Evolutionary conservation across 2,797 vertebrate species (phyloP), one percentile per base, ranked within the genome.

Genomic region (Aphelocoma californica): DNA sequence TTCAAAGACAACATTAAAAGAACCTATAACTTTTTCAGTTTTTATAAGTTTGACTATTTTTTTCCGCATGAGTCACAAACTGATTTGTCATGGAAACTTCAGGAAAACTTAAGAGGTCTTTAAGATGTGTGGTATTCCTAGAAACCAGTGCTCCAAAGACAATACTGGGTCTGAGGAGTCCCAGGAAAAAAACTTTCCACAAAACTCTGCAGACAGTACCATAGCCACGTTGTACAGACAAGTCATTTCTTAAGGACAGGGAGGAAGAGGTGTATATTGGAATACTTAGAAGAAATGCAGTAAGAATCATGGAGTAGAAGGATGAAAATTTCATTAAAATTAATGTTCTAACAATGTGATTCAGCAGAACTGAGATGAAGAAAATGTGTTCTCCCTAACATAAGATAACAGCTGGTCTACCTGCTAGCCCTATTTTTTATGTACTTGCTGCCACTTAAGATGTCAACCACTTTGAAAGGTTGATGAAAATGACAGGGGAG

Each of bases 1-100:
- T 86, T 45, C 40, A 75, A 86, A 86, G 13, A 32, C 10, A 44
- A 2, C 10, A n/a, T 16, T 44, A 17, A 77, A 81, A 81, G 28
- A 78, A 69, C 3, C 1, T 1, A 3, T 47, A 61, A 26, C 10
- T 19, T 94, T 67, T 81, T 45, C 32, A 61, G 15, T n/a, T 83
- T 4, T 0, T 51, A 0, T 23, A 72, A 54, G 1, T 73, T 71
- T 48, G 9, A 25, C 23, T 5, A 29, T n/a, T 8, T 44, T 48
- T 77, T 78, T 44, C 18, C 6, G 12, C 1, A 3, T 0, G 2
- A 64, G 9, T 65, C 31, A 78, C 17, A 82, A 57, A 60, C 12
- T 7, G 7, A 86, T 81, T 83, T 17, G 24, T 34, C 14, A 34
- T 18, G 10, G 23, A 81, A 91, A 71, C 5, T 10, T 79, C 11